These are phyloP conservation scores for Dilophus febrilis DNA, from an alignment of 2,888 invertebrate genomes.

Conservation along the genomic window DNA sequence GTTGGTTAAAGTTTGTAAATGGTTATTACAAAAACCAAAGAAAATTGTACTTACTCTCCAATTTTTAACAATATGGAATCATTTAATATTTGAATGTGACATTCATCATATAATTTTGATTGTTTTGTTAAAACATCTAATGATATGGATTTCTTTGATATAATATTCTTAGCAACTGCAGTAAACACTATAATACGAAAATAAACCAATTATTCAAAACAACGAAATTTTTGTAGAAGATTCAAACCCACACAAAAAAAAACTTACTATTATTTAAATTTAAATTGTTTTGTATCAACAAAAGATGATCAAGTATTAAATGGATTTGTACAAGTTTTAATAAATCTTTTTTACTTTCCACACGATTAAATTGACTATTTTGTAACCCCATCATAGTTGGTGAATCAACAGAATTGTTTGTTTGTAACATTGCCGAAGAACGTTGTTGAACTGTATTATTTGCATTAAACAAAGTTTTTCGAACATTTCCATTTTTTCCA, in stretches of 20 bases:
- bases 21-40: background rate
- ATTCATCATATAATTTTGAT: too few relatives aligned
- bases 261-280: conserved; percentile 22
- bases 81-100: conserved; percentile 17
- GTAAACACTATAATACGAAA: too few relatives aligned
- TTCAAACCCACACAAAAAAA: too few relatives aligned
- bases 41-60: conserved; percentile 15
- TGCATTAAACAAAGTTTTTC: conserved; percentile 20
- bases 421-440: too few relatives aligned
- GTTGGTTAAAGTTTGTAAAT: background rate
- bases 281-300: conserved; percentile 25
- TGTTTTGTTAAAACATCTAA: conserved; percentile 3
- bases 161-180: too few relatives aligned
- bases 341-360: conserved; percentile 17
- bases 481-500: conserved; percentile 16
- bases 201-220: too few relatives aligned
- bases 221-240: too few relatives aligned
- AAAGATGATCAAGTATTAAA: conserved; percentile 24
- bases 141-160: conserved; percentile 15
- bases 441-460: too few relatives aligned
- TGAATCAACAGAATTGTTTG: background rate
- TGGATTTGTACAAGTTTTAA: conserved; percentile 25
- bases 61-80: conserved; percentile 21
- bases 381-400: conserved; percentile 18
- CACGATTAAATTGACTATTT: conserved; percentile 23